Percentiles rank a stretch among this genome's conserved stretches.
These are phyloP conservation scores for Drosophila hamatofila DNA, from an alignment of 2,888 invertebrate species.

Conservation along the genomic window DNA sequence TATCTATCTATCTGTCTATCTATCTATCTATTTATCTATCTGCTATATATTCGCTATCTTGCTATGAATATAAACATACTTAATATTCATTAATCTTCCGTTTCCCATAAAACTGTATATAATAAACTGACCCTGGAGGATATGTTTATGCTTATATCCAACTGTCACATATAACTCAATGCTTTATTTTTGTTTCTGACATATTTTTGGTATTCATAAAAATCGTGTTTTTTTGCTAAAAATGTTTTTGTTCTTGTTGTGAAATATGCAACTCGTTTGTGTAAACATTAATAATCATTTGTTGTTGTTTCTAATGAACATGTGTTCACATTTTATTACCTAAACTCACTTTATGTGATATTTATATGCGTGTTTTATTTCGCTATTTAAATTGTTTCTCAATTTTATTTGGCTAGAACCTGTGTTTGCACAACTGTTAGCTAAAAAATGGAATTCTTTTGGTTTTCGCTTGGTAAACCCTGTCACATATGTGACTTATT, in stretches of 20 bases:
- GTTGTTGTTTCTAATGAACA: background rate
- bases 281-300: conserved; percentile 2
- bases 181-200: background rate
- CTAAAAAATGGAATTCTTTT: background rate
- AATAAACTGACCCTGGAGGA: background rate
- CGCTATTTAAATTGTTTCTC: background rate
- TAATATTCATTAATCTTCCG: background rate
- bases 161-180: background rate
- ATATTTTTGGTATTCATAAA: background rate
- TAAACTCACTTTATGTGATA: background rate
- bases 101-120: background rate
- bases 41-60: no score
- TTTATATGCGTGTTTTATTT: background rate
- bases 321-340: conserved; percentile 5
- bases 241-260: background rate
- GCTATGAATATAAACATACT: no score
- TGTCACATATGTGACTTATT: conserved; percentile 14
- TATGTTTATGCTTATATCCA: background rate
- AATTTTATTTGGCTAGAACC: background rate
- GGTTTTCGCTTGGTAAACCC: background rate
- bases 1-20: no score
- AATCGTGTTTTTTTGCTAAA: background rate
- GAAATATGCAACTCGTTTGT: conserved; percentile 3
- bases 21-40: no score
- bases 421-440: background rate